A percentile compares a stretch with the other conserved stretches of the same genome.
These are phyloP conservation scores for Huso huso DNA, from an alignment of 2,797 vertebrate species.

Conservation along the genomic window DNA sequence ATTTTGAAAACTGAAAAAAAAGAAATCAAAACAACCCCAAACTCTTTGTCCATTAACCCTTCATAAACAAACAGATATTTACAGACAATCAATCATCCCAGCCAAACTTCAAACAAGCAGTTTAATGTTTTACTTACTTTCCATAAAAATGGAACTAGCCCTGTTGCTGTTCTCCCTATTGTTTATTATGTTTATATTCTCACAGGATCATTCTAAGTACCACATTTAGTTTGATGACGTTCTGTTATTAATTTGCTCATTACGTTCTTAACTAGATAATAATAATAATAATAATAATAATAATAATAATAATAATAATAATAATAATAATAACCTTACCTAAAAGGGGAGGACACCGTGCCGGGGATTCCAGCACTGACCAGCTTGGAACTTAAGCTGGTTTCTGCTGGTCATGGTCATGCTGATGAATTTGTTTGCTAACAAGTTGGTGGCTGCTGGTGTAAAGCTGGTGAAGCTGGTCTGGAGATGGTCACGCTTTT, in stretches of 20 bases:
- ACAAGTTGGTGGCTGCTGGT: too few relatives aligned
- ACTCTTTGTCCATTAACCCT: constrained; percentile 56
- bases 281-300: constrained; percentile 6
- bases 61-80: constrained; percentile 47
- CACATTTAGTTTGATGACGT: neutral
- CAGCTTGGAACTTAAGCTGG: too few relatives aligned
- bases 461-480: too few relatives aligned
- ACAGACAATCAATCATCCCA: too few relatives aligned
- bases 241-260: constrained; percentile 8
- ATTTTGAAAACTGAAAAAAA: constrained; percentile 44
- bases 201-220: too few relatives aligned
- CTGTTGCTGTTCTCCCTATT: too few relatives aligned
- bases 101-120: constrained; percentile 14
- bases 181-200: too few relatives aligned
- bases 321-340: neutral
- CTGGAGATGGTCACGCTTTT: too few relatives aligned
- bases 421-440: too few relatives aligned
- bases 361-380: constrained; percentile 36
- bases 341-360: constrained; percentile 35
- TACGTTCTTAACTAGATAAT: neutral
- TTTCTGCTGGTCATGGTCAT: too few relatives aligned
- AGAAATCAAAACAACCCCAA: constrained; percentile 70
- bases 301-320: neutral
- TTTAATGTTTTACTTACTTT: too few relatives aligned
- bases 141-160: too few relatives aligned